Conservation (phyloP, 2,888 invertebrate species). For the Pristionchus maxplancki region DNA sequence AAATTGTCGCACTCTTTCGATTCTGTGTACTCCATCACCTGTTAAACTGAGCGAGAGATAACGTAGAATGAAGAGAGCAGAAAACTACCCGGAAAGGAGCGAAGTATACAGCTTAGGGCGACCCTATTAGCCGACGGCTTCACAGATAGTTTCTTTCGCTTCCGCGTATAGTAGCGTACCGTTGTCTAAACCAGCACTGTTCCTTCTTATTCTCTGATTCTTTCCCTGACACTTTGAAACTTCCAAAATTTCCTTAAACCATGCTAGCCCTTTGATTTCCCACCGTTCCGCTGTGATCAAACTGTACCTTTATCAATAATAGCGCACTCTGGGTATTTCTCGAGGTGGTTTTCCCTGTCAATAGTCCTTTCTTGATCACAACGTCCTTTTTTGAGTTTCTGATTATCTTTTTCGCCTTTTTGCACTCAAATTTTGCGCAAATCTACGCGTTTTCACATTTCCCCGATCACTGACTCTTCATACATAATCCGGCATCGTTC, state of each 20-base stretch:
- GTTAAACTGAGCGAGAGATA: neutral
- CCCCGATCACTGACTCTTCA: neutral
- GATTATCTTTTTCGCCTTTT: neutral
- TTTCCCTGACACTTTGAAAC: neutral
- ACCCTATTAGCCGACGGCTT: neutral
- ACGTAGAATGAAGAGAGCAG: too few species aligned
- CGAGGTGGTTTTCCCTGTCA: neutral
- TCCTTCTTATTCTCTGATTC: too few species aligned
- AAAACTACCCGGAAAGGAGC: too few species aligned
- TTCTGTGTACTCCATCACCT: too few species aligned
- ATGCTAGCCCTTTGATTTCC: neutral
- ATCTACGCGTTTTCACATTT: too few species aligned
- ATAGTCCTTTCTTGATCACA: neutral
- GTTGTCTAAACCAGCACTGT: too few species aligned
- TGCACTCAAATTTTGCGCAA: neutral
- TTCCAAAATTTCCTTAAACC: neutral
- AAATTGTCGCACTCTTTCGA: too few species aligned
- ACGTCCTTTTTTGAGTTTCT: neutral
- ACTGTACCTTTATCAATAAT: neutral
- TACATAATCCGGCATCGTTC: neutral
- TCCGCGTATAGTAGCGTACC: neutral
- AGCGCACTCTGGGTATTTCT: neutral
- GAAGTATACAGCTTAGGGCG: neutral
- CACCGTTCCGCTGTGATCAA: neutral
- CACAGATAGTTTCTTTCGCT: neutral